phyloP scores from a whole-genome alignment of 2,888 invertebrate genomes.

The Chaetoderma sp. region DNA sequence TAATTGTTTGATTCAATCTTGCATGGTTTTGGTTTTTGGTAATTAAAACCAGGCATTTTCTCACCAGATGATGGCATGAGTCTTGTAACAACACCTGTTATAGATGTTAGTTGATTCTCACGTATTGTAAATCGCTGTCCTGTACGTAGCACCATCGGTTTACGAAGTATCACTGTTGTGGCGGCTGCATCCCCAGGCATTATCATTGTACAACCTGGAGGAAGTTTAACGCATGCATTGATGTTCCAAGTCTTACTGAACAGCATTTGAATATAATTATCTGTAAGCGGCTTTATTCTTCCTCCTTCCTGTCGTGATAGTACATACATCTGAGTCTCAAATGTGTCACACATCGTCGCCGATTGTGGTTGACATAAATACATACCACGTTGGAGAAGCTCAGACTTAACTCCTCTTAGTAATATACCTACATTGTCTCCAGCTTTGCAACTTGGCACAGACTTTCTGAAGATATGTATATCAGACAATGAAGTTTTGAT shows the following conservation, averaged over 20 bases:
- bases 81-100: conserved; percentile 86
- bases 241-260: conserved; percentile 90
- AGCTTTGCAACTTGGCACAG: conserved; percentile 71
- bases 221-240: conserved; percentile 68
- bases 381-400: conserved; percentile 85
- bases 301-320: conserved; percentile 84
- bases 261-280: conserved; percentile 83
- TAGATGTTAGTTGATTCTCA: conserved; percentile 85
- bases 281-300: conserved; percentile 80
- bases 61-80: conserved; percentile 70
- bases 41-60: conserved; percentile 60
- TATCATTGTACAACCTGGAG: conserved; percentile 76
- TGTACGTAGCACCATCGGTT: conserved; percentile 83
- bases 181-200: conserved; percentile 90
- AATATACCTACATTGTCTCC: conserved; percentile 93
- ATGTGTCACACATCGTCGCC: conserved; percentile 78
- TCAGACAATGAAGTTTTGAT: conserved; percentile 82
- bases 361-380: conserved; percentile 77
- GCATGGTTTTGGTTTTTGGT: conserved; percentile 24
- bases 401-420: conserved; percentile 80
- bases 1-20: conserved; percentile 33
- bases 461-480: conserved; percentile 79
- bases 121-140: conserved; percentile 89
- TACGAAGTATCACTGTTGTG: conserved; percentile 79
- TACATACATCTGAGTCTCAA: conserved; percentile 86